phyloP scores from a whole-genome alignment of 2,888 invertebrate genomes.

The Biston betularia region DNA sequence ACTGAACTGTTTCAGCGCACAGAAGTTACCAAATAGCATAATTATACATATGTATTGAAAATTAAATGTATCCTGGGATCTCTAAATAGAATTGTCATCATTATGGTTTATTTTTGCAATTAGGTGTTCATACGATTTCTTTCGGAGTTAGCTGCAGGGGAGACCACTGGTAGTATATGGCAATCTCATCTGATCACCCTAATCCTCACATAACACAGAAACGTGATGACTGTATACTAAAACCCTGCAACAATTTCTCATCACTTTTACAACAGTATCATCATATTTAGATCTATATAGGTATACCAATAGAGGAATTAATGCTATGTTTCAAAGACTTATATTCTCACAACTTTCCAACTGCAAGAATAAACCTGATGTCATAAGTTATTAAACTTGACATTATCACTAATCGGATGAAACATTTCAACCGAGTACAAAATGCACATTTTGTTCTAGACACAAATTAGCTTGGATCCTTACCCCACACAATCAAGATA shows the following conservation, averaged over 20 bases:
- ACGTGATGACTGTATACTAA: too few species aligned
- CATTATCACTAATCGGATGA: conserved; percentile 33
- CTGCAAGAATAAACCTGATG: conserved; percentile 7
- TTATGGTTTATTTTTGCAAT: conserved; percentile 8
- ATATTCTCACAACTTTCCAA: neutral
- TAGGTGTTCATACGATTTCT: neutral
- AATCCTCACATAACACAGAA: too few species aligned
- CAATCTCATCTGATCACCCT: too few species aligned
- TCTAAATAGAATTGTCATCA: conserved; percentile 6
- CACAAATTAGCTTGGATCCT: conserved; percentile 45
- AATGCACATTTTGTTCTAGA: conserved; percentile 54
- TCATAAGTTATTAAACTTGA: conserved; percentile 14
- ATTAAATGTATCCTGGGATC: conserved; percentile 48
- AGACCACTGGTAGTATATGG: too few species aligned
- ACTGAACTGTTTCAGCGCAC: conserved; percentile 70
- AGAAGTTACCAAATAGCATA: conserved; percentile 68
- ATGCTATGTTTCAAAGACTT: neutral
- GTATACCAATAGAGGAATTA: too few species aligned
- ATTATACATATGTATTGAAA: conserved; percentile 55
- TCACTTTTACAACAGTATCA: too few species aligned
- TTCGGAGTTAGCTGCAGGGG: too few species aligned
- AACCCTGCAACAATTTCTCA: too few species aligned
- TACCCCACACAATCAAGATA: conserved; percentile 42
- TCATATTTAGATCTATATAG: too few species aligned
- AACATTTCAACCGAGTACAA: conserved; percentile 21